Percentiles rank a stretch among this genome's conserved stretches.
phyloP scores from a whole-genome alignment of 1,140 invertebrate genomes.

The Ips nitidus region DNA sequence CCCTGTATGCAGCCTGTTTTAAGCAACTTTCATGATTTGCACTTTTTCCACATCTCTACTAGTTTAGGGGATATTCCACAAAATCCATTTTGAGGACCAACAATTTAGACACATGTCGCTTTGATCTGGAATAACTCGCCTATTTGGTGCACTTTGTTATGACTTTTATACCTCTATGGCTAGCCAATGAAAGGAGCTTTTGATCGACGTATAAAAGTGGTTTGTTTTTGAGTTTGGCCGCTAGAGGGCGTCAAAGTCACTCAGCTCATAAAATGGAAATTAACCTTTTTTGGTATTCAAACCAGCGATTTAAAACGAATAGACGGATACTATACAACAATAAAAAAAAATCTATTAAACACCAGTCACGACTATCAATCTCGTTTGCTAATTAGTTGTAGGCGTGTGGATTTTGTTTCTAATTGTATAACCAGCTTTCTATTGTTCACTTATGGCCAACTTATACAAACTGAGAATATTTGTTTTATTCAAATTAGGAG shows the following conservation, averaged over 20 bases:
- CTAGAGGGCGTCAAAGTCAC: background rate
- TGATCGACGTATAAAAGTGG: too few relatives aligned
- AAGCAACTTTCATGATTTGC: too few relatives aligned
- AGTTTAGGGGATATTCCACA: too few relatives aligned
- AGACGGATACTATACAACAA: background rate
- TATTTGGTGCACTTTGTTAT: too few relatives aligned
- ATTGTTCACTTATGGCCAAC: background rate
- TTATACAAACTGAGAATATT: too few relatives aligned
- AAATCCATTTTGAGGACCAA: too few relatives aligned
- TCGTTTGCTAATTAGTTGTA: background rate
- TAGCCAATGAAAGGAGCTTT: too few relatives aligned
- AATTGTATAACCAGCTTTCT: background rate
- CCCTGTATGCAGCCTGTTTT: too few relatives aligned
- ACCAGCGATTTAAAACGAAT: background rate
- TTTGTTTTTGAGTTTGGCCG: background rate
- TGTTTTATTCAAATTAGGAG: background rate
- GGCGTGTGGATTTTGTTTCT: background rate
- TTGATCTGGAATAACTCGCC: too few relatives aligned
- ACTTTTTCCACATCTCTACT: too few relatives aligned
- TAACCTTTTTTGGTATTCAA: background rate
- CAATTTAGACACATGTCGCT: too few relatives aligned
- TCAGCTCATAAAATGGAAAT: background rate
- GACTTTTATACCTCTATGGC: too few relatives aligned
- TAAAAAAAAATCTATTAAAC: constrained; percentile 6
- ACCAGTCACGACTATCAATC: background rate